Evolutionary conservation across 2,888 invertebrate genomes (phyloP), one percentile per base, ranked within the genome.

Genomic region (Zhuqinia jingwanae): DNA sequence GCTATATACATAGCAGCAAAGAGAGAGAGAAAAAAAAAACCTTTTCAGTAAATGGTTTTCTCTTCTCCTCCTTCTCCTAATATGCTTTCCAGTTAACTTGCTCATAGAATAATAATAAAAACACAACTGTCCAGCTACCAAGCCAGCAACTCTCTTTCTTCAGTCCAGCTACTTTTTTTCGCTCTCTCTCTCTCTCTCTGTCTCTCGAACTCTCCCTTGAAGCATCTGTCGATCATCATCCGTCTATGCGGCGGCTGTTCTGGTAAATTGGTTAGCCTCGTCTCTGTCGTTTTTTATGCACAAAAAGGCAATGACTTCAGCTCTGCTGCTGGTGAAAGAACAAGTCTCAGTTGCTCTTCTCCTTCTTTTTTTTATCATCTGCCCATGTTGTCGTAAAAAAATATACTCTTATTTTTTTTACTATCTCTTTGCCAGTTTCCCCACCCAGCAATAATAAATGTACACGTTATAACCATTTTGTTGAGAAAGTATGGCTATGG

Each of bases 251-350:
- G 22, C 20, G 45, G 25, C 65, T 83, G 83, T 75, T 83, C 76
- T 65, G 63, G 83, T 83, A 83, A 83, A 83, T 83, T 83, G 83
- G 65, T 63, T 83, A 76, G 81, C 73, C 73, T 79, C 50, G 63
- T 53, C 45, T 58, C 15, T 47, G 56, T 56, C 20, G 20, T 27
- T 68, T 36, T 60, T 60, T 60, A 30, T 60, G 60, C 60, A 60
- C 60, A 30, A n/a, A n/a, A 27, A 27, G 60, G 60, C 60, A 60
- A 56, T 56, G 20, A 17, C 36, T 53, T 22, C 56, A 15, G n/a
- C 47, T 47, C 45, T 25, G 50, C 47, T 65, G n/a, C n/a, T n/a
- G n/a, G n/a, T n/a, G n/a, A n/a, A n/a, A n/a, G n/a, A n/a, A n/a
- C n/a, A n/a, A n/a, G n/a, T 77, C 53, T 60, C n/a, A 6, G n/a